These are phyloP conservation scores for Microtus richardsoni DNA, from an alignment of 2,113 vertebrate genomes.

Conservation along the genomic window DNA sequence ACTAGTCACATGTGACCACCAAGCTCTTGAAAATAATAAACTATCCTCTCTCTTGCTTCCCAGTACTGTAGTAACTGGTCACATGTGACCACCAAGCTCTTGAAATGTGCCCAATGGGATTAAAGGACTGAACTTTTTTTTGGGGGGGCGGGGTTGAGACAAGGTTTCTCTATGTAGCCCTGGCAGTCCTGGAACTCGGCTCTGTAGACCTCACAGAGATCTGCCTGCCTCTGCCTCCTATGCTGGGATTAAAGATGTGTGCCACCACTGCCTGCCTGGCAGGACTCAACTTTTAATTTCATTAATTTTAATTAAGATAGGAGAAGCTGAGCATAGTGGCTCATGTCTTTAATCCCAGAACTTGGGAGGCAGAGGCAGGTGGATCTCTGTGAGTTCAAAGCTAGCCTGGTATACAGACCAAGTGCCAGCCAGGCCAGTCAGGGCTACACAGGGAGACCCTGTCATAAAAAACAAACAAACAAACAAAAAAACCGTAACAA, in stretches of 20 bases:
- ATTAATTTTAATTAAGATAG: background rate
- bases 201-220: too few species aligned
- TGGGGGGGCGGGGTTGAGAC: too few species aligned
- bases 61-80: background rate
- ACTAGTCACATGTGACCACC: background rate
- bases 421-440: background rate
- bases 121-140: background rate
- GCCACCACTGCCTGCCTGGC: background rate
- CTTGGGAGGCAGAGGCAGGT: background rate
- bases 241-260: too few species aligned
- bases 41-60: background rate
- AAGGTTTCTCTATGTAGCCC: background rate
- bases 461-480: background rate
- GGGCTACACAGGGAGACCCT: background rate
- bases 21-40: background rate
- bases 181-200: background rate
- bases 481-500: background rate
- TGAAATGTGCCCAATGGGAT: constrained; percentile 29
- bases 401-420: background rate
- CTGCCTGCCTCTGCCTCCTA: too few species aligned
- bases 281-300: background rate
- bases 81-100: background rate
- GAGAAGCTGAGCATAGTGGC: background rate
- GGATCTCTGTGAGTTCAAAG: background rate
- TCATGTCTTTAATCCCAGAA: background rate